Evolutionary conservation across 2,113 vertebrate species (phyloP), one percentile per base, ranked within the genome.

Genomic region (Bubo bubo): DNA sequence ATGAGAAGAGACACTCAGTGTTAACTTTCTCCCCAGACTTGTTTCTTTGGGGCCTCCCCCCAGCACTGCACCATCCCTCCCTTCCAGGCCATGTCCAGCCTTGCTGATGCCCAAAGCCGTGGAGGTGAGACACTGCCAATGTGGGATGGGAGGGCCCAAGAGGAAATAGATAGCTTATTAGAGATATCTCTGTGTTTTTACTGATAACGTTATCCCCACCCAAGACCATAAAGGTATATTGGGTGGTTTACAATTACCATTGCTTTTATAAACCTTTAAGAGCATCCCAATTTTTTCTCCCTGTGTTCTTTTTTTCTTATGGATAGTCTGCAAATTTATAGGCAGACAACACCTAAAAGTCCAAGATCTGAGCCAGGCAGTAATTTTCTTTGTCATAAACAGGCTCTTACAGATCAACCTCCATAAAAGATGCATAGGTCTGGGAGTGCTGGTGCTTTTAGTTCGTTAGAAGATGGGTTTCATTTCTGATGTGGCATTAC

Each of bases 301-400:
- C 15, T 59, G 2, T 41, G 13, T 21, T 64, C 58, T 50, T 71
- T 32, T 49, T 82, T 77, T 70, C 66, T 81, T 67, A 24, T 60
- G 32, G 21, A 7, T 45, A 49, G 34, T 58, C 52, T 66, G 64
- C 41, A 91, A 70, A 84, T 93, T 81, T 66, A 59, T 26, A 88
- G 71, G 50, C 39, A 58, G 37, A 66, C 37, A 76, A 35, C 68
- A 90, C 28, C 82, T 91, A 15, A 20, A 52, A 71, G 49, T 86
- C 60, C 50, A 87, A 79, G 64, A 41, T 93, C 55, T 76, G 80
- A 30, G 34, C 8, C 72, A 94, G n/a, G 64, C 27, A 81, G 63
- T 94, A 56, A 74, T 91, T 96, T 93, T 92, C 72, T 92, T 83
- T 80, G 72, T 71, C 64, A 49, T 88, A 90, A 96, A 70, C 22